phyloP scores from a whole-genome alignment of 2,797 vertebrate genomes.

The Diplodus puntazzo region DNA sequence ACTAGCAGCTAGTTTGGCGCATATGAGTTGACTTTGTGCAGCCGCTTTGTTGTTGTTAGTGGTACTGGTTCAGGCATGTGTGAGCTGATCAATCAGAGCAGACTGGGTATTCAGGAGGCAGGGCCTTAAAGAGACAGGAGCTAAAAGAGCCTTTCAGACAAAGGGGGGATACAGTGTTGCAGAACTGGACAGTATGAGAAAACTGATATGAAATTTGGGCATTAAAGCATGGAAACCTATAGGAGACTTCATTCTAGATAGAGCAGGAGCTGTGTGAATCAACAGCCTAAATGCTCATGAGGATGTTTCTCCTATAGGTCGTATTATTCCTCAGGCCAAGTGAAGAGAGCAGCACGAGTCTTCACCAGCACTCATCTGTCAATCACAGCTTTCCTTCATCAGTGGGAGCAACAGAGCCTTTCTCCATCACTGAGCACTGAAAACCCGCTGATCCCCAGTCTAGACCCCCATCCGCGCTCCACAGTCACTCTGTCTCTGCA shows the following conservation, averaged over 20 bases:
- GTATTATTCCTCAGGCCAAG: constrained; percentile 49
- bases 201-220: no score
- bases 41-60: no score
- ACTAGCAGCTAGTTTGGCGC: no score
- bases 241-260: not conserved
- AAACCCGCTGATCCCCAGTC: constrained; percentile 76
- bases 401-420: constrained; percentile 71
- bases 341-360: constrained; percentile 52
- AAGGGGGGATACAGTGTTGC: no score
- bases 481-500: constrained; percentile 40
- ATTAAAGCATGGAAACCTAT: no score
- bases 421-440: constrained; percentile 79
- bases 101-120: no score
- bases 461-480: constrained; percentile 60
- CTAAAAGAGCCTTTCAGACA: no score
- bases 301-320: constrained; percentile 50
- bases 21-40: no score
- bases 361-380: constrained; percentile 68
- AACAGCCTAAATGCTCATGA: constrained; percentile 46
- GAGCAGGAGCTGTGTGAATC: constrained; percentile 26
- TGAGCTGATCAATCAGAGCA: no score
- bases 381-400: constrained; percentile 75
- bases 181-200: no score
- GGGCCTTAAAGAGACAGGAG: no score
- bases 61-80: no score